Percentiles rank a stretch among this genome's conserved stretches.
phyloP scores from a whole-genome alignment of 2,888 invertebrate species.

The Drosophila lacicola region DNA sequence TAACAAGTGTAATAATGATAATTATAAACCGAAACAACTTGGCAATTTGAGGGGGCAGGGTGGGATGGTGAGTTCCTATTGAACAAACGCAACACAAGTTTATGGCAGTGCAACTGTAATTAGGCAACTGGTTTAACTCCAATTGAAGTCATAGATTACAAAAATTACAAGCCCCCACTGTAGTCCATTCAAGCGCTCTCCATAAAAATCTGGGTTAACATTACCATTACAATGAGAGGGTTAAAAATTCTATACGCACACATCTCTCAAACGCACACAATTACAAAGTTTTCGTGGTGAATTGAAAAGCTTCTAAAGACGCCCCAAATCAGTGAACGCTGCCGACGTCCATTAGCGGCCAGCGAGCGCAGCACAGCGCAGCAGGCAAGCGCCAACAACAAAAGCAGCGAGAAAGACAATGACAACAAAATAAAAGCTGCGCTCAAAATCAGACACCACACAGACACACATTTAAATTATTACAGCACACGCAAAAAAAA shows the following conservation, averaged over 20 bases:
- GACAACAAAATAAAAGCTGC: slow-evolving; percentile 61
- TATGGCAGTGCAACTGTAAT: slow-evolving; percentile 3
- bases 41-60: not conserved
- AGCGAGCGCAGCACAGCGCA: slow-evolving; percentile 35
- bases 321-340: slow-evolving; percentile 27
- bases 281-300: slow-evolving; percentile 32
- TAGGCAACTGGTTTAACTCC: not conserved
- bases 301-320: slow-evolving; percentile 42
- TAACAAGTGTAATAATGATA: slow-evolving; percentile 49
- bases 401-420: slow-evolving; percentile 23
- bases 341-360: slow-evolving; percentile 25
- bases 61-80: not conserved
- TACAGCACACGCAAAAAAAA: slow-evolving; percentile 45
- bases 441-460: slow-evolving; percentile 70
- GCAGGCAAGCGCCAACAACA: slow-evolving; percentile 22
- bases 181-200: slow-evolving; percentile 1
- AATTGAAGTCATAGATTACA: not conserved
- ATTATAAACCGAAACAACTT: slow-evolving; percentile 29
- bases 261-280: slow-evolving; percentile 1
- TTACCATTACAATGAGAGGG: slow-evolving; percentile 13
- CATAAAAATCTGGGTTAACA: slow-evolving; percentile 27
- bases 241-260: slow-evolving; percentile 7
- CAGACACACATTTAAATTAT: slow-evolving; percentile 60
- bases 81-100: not conserved
- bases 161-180: not conserved